Evolutionary conservation across 2,888 invertebrate genomes (phyloP), one percentile per base, ranked within the genome.

Genomic region (Brachyptera risi): DNA sequence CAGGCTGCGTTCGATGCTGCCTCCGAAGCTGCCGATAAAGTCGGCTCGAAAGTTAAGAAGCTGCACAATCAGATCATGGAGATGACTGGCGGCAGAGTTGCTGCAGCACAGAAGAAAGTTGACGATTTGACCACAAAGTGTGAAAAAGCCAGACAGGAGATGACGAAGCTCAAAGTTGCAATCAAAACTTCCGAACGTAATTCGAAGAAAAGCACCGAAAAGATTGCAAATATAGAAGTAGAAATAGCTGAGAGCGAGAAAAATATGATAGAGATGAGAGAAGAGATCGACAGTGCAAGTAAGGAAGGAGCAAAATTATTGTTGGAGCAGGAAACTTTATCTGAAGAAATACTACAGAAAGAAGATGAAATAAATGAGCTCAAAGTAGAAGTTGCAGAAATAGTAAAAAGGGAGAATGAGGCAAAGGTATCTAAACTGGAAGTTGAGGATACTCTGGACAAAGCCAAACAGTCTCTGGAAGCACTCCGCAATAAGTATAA

Each of bases 401-500:
- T 90, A 0, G 81, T 82, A 26, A 78, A 79, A 24, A 78, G 83
- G 59, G 87, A 89, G 70, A 87, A 84, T 64, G 83, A 85, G 61
- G 73, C 86, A 3, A 89, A 88, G 69, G 79, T 84, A 1, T 78
- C 84, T 58, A 83, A 88, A 47, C 78, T 95, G 0, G 91, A 92
- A 69, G 78, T 90, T 0, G 87, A 88, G 63, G 83, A 80, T 56
- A 81, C 80, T 1, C 76, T 82, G 60, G 79, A 81, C 21, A 83
- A 83, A 56, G 74, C 78, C 17, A 71, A 89, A 17, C 76, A 80
- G 1, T 85, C 85, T 0, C 77, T 80, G 11, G 78, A 76, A 4
- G 3, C 11, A 4, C 47, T 21, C 21, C 19, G 23, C 5, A 21
- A 24, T 4, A 21, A 47, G 24, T 47, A 83, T 27, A 83, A 85